Percentiles rank a stretch among this genome's conserved stretches.
phyloP scores from a whole-genome alignment of 2,888 invertebrate species.

The Actias luna region DNA sequence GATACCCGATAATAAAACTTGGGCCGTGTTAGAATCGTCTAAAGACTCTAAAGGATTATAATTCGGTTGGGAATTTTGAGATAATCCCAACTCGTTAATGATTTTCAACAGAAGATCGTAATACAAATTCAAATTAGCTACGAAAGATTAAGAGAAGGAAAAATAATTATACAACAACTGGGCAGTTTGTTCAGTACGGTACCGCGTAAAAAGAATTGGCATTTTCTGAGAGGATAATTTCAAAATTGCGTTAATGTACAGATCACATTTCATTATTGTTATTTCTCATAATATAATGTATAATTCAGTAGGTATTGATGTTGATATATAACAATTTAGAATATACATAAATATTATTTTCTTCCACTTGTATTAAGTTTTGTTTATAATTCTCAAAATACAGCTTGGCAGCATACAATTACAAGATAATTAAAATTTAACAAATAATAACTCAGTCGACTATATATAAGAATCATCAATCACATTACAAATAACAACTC shows the following conservation, averaged over 20 bases:
- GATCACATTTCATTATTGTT: not conserved
- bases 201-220: not conserved
- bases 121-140: not conserved
- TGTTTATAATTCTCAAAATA: no score
- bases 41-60: no score
- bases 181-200: not conserved
- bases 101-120: not conserved
- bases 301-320: no score
- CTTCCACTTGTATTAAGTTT: no score
- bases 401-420: no score
- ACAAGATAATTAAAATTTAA: no score
- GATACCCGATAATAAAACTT: not conserved
- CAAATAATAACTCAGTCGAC: no score
- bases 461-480: no score
- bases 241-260: not conserved
- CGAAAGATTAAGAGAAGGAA: not conserved
- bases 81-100: slow-evolving; percentile 1
- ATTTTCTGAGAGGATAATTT: not conserved
- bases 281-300: no score
- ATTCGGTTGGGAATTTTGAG: not conserved
- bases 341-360: no score
- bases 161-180: slow-evolving; percentile 5
- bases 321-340: no score
- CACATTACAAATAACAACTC: no score
- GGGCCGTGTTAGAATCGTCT: not conserved